Conservation (phyloP, 2,888 invertebrate genomes). For the Thysanoteuthis rhombus region DNA sequence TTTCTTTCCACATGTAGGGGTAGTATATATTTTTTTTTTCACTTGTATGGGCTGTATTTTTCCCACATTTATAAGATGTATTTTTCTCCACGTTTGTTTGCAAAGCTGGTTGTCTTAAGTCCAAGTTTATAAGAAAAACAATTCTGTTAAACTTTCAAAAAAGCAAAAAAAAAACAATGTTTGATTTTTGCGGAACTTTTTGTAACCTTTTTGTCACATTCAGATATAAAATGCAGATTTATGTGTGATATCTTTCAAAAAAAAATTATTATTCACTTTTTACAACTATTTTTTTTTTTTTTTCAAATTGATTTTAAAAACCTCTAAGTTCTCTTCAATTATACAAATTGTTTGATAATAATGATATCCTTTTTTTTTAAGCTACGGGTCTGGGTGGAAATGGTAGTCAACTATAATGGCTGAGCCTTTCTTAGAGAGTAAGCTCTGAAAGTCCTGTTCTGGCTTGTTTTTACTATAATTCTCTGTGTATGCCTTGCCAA, state of each 20-base stretch:
- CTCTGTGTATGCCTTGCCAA: background rate
- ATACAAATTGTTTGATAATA: background rate
- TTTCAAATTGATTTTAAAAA: background rate
- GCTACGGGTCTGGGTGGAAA: background rate
- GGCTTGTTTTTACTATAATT: background rate
- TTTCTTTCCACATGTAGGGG: too few species aligned
- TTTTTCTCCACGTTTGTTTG: background rate
- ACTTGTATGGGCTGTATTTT: too few species aligned
- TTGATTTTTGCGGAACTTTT: background rate
- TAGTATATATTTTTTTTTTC: too few species aligned
- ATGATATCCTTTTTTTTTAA: background rate
- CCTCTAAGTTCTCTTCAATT: background rate
- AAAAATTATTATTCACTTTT: background rate
- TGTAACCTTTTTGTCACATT: background rate
- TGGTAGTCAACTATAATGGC: background rate
- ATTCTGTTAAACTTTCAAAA: background rate
- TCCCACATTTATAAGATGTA: too few species aligned
- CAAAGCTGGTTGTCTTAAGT: background rate
- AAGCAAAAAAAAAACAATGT: background rate
- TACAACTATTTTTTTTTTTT: background rate
- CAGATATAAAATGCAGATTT: background rate
- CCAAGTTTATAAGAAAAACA: background rate
- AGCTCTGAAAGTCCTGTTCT: background rate
- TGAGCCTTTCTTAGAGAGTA: background rate
- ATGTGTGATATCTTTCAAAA: background rate